A percentile compares a stretch with the other conserved stretches of the same genome.
Evolutionary conservation across 2,113 vertebrate genomes (phyloP).

Genomic region (Prietella phreatophila): DNA sequence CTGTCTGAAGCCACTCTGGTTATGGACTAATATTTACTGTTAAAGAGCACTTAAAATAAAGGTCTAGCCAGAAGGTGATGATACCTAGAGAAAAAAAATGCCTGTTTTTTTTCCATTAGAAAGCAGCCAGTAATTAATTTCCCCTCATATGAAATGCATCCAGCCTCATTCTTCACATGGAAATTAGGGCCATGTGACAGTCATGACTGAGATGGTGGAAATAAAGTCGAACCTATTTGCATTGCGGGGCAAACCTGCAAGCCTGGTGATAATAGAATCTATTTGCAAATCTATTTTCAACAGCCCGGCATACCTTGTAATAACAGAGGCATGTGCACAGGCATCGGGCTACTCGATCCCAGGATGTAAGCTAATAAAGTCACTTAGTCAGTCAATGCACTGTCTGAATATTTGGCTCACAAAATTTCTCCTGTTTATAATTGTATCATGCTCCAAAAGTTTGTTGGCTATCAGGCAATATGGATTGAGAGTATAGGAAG

Average conservation of each 20-base stretch:
- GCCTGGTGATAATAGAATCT: conserved; percentile 6
- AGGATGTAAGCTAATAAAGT: conserved; percentile 35
- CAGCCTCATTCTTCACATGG: conserved; percentile 13
- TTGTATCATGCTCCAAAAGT: not conserved
- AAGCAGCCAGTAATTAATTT: conserved; percentile 40
- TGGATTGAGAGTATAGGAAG: conserved; percentile 7
- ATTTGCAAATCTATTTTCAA: conserved; percentile 14
- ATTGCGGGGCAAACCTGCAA: not conserved
- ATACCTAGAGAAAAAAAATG: conserved; percentile 49
- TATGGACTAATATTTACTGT: conserved; percentile 69
- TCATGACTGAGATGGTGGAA: conserved; percentile 18
- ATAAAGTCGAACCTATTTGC: conserved; percentile 7
- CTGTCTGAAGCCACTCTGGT: conserved; percentile 62
- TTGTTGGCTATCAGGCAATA: conserved; percentile 16
- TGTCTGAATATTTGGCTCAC: conserved; percentile 7
- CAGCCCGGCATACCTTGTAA: not conserved
- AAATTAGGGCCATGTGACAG: conserved; percentile 26
- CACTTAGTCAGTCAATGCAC: conserved; percentile 4
- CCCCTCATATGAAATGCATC: conserved; percentile 24
- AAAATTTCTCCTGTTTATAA: conserved; percentile 10
- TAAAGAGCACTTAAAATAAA: conserved; percentile 65
- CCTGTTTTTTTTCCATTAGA: not conserved
- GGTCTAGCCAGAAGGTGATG: conserved; percentile 39
- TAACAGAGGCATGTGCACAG: not conserved
- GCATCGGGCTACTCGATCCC: not conserved